Percentiles rank a stretch among this genome's conserved stretches.
Conservation (phyloP, 2,797 vertebrate species). For the Sebastes flavidus region DNA sequence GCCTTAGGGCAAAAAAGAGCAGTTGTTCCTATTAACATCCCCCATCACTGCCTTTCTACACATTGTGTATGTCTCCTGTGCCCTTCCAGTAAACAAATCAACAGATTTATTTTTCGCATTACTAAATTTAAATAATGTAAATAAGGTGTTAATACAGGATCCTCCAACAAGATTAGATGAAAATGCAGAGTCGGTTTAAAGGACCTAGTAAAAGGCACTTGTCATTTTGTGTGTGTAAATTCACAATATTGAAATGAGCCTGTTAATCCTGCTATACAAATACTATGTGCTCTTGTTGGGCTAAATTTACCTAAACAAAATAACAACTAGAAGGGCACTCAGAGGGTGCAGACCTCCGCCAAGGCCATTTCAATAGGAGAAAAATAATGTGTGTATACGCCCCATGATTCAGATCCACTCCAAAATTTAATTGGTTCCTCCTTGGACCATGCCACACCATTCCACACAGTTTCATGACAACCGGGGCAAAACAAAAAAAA, state of each 20-base stretch:
- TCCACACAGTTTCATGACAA: neutral
- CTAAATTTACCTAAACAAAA: neutral
- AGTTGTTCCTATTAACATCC: neutral
- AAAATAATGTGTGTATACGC: neutral
- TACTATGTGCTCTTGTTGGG: neutral
- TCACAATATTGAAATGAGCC: neutral
- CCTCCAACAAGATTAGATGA: neutral
- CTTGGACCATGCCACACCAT: neutral
- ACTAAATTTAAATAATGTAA: neutral
- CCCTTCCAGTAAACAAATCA: neutral
- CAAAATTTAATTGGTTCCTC: neutral
- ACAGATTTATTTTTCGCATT: neutral
- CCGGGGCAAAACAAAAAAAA: no score
- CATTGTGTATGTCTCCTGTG: neutral
- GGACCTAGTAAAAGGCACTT: neutral
- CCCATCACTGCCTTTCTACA: neutral
- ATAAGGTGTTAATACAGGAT: neutral
- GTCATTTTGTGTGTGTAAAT: neutral
- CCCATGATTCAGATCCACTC: neutral
- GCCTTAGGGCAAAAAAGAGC: neutral
- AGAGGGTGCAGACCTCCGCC: neutral
- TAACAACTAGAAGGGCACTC: neutral
- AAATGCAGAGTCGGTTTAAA: neutral
- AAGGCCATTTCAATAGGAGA: neutral
- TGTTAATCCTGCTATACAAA: neutral